A percentile compares a stretch with the other conserved stretches of the same genome.
Conservation (phyloP, 1,140 invertebrate genomes). For the Thaumatotibia leucotreta region DNA sequence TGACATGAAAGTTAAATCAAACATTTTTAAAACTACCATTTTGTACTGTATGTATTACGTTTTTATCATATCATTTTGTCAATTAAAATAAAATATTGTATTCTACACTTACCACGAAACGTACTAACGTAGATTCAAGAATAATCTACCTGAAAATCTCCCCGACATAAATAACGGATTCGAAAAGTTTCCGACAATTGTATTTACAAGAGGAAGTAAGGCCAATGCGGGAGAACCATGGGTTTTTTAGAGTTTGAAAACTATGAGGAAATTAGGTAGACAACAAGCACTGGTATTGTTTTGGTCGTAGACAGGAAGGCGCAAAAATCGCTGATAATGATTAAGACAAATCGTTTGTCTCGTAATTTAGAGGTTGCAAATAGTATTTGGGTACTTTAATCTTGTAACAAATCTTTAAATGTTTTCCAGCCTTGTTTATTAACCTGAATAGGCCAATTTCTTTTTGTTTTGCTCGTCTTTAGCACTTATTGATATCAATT, state of each 20-base stretch:
- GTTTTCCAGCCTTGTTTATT: not conserved
- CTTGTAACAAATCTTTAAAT: not conserved
- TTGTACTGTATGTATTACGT: no score
- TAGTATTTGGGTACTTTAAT: not conserved
- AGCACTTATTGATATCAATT: no score
- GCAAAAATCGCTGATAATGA: not conserved
- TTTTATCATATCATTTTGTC: no score
- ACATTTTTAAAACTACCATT: no score
- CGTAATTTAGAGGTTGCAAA: not conserved
- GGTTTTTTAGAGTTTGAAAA: conserved; percentile 43
- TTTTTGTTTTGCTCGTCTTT: not conserved
- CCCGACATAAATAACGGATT: no score
- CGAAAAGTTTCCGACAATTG: not conserved
- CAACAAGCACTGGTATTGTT: not conserved
- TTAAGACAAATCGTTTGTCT: not conserved
- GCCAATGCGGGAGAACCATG: conserved; percentile 52
- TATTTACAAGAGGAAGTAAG: conserved; percentile 27
- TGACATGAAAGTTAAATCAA: no score
- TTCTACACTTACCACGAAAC: no score
- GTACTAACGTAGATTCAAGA: no score
- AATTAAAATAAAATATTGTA: no score
- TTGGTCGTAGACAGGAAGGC: not conserved
- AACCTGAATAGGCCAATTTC: not conserved
- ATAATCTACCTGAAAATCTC: no score
- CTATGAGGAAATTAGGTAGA: conserved; percentile 36